Base-by-base conservation (phyloP, 2,113 vertebrate genomes). In the Oreocharis arfaki region DNA sequence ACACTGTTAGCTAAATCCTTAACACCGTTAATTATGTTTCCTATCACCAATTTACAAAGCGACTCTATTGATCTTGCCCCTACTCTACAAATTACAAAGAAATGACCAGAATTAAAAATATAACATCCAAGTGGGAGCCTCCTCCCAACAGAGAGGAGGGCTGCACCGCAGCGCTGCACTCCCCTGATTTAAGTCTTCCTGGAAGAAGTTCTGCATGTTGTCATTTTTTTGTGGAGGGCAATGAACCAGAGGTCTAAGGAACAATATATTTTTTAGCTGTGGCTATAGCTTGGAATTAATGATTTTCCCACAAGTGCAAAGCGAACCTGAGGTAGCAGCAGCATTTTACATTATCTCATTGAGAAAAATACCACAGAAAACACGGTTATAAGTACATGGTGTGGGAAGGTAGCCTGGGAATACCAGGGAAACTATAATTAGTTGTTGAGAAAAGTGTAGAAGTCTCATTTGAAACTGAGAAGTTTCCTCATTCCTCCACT, bases 11-110 rank as follows among this genome's bases (percentile, higher is more conserved):
- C 83, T 96, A 55, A 94, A 93, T 63, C 89, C 88, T 91, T 73
- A 95, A 87, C 81, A 60, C 93, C 7, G 11, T 97, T 97, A 96
- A 96, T 97, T 95, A 96, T 77, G 94, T 91, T 95, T 96, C 93
- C 94, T 39, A 55, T 64, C 84, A 69, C 78, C 91, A 71, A 94
- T 90, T 95, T 69, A 90, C 94, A 96, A 95, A 94, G 94, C 33
- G 2, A 56, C 69, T 67, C 39, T 67, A 96, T 97, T 73, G 92
- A 98, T 97, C 80, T 21, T 67, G 49, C 6, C 68, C 78, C 80
- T 21, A 16, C 17, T 44, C 84, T 82, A 89, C 69, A 96, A 90
- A 79, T 94, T 90, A 93, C 10, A 1, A 52, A 91, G 87, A 83
- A 89, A 76, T 67, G 56, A 94, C 46, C 74, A 73, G 91, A 91